Percentiles rank a stretch among this genome's conserved stretches.
These are phyloP conservation scores for Dendrophyllia cribrosa DNA, from an alignment of 64 coral and sea anemone genomes.

Conservation along the genomic window DNA sequence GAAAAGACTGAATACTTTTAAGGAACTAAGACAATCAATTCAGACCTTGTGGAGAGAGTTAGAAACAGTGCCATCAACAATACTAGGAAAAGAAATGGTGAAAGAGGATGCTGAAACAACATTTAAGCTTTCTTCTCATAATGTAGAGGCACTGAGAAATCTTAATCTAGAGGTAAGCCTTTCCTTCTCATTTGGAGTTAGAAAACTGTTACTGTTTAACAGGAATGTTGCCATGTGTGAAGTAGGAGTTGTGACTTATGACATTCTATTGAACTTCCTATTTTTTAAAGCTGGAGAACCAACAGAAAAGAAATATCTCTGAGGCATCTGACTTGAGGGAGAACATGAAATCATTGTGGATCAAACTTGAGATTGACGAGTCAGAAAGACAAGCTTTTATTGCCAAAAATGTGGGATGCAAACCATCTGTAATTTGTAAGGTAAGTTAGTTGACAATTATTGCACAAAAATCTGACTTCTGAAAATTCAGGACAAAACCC, in stretches of 20 bases:
- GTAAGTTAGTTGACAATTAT: slow-evolving; percentile 24
- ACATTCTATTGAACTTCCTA: not conserved
- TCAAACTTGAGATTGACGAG: slow-evolving; percentile 75
- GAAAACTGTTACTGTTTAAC: not conserved
- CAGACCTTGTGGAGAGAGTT: slow-evolving; percentile 72
- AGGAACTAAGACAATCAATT: slow-evolving; percentile 57
- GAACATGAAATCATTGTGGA: slow-evolving; percentile 66
- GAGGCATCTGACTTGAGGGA: slow-evolving; percentile 58
- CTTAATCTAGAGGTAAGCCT: slow-evolving; percentile 67
- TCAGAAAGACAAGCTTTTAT: slow-evolving; percentile 60
- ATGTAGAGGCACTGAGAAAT: slow-evolving; percentile 63
- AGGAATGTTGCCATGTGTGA: not conserved
- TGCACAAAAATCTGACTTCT: too few species aligned
- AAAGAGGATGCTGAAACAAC: slow-evolving; percentile 68
- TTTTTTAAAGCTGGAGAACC: slow-evolving; percentile 66
- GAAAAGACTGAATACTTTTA: slow-evolving; percentile 78
- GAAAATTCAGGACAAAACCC: too few species aligned
- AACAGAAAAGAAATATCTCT: slow-evolving; percentile 54
- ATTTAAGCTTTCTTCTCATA: slow-evolving; percentile 83
- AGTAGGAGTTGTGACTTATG: too few species aligned
- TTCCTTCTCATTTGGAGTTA: not conserved
- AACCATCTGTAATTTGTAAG: slow-evolving; percentile 71
- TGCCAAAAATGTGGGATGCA: slow-evolving; percentile 57
- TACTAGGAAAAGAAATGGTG: slow-evolving; percentile 67
- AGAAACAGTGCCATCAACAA: slow-evolving; percentile 67